phyloP scores from a whole-genome alignment of 2,797 vertebrate genomes.

The Chelidonichthys spinosus region DNA sequence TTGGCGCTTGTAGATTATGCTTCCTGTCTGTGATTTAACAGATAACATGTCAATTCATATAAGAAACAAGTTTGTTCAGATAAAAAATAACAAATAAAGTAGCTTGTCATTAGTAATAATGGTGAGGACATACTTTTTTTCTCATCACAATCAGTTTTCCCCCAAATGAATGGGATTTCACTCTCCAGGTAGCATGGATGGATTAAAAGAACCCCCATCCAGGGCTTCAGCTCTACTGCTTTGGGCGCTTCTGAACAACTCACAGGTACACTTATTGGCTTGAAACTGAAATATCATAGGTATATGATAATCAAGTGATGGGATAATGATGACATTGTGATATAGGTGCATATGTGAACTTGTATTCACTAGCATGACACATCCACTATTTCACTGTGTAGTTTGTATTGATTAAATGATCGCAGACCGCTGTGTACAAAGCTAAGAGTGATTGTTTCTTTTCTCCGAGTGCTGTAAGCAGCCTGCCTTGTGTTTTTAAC shows the following conservation, averaged over 20 bases:
- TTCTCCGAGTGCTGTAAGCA: conserved; percentile 38
- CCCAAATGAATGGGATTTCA: conserved; percentile 27
- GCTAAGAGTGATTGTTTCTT: conserved; percentile 23
- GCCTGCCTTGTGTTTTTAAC: conserved; percentile 34
- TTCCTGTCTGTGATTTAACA: conserved; percentile 31
- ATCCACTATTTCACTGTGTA: conserved; percentile 35
- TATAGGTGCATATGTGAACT: conserved; percentile 36
- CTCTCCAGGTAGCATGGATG: conserved; percentile 10
- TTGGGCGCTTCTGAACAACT: conserved; percentile 36
- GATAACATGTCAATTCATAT: conserved; percentile 25
- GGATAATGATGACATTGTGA: conserved; percentile 12
- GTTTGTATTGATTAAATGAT: conserved; percentile 17
- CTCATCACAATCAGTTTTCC: too few species aligned
- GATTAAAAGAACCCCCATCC: conserved; percentile 42
- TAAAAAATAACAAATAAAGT: conserved; percentile 9
- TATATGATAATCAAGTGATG: conserved; percentile 33
- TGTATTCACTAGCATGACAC: conserved; percentile 29
- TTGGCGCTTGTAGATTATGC: conserved; percentile 8
- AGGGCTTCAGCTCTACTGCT: conserved; percentile 29
- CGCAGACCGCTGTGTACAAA: conserved; percentile 7
- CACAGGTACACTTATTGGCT: conserved; percentile 35
- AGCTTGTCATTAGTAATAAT: conserved; percentile 1
- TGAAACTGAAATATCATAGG: conserved; percentile 33
- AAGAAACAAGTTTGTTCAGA: conserved; percentile 19
- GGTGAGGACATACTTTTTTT: conserved; percentile 18